Evolutionary conservation across 2,888 invertebrate species (phyloP), one percentile per base, ranked within the genome.

Genomic region (Crepidodera aurea): DNA sequence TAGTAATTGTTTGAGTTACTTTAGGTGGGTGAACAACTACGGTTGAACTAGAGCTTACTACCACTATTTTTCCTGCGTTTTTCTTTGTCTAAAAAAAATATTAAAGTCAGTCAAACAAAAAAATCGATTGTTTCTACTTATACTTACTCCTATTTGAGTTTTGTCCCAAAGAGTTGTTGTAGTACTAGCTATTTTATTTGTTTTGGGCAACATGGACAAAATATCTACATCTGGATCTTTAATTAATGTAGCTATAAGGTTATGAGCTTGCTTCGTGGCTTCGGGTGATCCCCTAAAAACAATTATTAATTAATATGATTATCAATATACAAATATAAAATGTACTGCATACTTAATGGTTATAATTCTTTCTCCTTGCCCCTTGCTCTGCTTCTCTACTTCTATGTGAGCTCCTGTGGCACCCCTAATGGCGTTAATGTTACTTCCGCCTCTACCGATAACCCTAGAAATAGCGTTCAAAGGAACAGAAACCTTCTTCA

Each of bases 341-440:
- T 4, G 2, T 22, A 50, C 12, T 22, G 82, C 86, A 82, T 77
- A 91, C 90, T 95, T 96, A 77, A 99, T 96, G 39, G 96, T 96
- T 69, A 99, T 96, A 75, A 92, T 92, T 71, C 98, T 86, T 81
- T 97, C 96, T 58, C 93, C 93, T 83, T 94, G 95, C 3, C 94
- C 92, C 83, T 96, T 95, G 78, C 91, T 91, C 83, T 97, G 96
- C 81, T 98, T 98, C 81, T 98, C 98, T 19, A 98, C 96, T 82
- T 98, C 97, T 78, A 99, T 98, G 79, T 97, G 95, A 3, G 98
- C 98, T 62, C 97, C 96, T 25, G 98, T 98, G 54, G 95, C 93
- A 60, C 94, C 94, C 62, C 98, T 87, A 78, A 99, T 98, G 8
- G 98, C 96, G 83, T 99, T 99, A 76, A 99, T 98, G 82, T 98